Evolutionary conservation across 2,113 vertebrate genomes (phyloP).

Genomic region (Tamias sibiricus): DNA sequence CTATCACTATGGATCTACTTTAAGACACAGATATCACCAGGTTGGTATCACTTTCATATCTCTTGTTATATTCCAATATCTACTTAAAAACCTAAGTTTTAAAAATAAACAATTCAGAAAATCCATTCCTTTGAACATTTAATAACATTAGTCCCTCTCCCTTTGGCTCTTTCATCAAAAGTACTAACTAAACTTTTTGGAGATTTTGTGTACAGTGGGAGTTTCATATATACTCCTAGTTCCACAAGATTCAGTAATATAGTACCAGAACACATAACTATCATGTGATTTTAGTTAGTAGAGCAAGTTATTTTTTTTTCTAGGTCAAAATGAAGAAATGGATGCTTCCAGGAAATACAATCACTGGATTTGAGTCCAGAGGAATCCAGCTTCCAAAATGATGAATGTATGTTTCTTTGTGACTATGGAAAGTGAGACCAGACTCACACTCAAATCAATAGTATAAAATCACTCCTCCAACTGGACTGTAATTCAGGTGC

Average conservation of each 20-base stretch:
- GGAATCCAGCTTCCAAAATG: conserved; percentile 36
- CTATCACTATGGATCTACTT: neutral
- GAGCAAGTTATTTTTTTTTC: conserved; percentile 23
- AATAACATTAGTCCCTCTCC: neutral
- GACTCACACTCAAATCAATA: neutral
- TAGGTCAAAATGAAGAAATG: conserved; percentile 64
- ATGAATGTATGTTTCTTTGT: conserved; percentile 48
- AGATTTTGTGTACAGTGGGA: neutral
- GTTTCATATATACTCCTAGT: neutral
- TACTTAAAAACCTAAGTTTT: conserved; percentile 19
- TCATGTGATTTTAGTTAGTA: conserved; percentile 49
- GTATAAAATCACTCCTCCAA: conserved; percentile 27
- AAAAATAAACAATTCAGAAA: conserved; percentile 21
- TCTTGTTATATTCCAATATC: neutral
- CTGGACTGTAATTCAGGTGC: conserved; percentile 36
- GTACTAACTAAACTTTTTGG: neutral
- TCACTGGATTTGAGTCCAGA: conserved; percentile 24
- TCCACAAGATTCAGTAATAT: neutral
- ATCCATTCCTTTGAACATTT: conserved; percentile 30
- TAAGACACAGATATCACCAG: neutral
- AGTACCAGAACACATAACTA: neutral
- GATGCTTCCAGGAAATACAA: conserved; percentile 44
- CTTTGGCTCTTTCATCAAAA: conserved; percentile 17
- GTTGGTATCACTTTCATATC: neutral
- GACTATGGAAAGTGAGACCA: conserved; percentile 26